Evolutionary conservation across 2,888 invertebrate genomes (phyloP).

Genomic region (Clistopyga incitator): DNA sequence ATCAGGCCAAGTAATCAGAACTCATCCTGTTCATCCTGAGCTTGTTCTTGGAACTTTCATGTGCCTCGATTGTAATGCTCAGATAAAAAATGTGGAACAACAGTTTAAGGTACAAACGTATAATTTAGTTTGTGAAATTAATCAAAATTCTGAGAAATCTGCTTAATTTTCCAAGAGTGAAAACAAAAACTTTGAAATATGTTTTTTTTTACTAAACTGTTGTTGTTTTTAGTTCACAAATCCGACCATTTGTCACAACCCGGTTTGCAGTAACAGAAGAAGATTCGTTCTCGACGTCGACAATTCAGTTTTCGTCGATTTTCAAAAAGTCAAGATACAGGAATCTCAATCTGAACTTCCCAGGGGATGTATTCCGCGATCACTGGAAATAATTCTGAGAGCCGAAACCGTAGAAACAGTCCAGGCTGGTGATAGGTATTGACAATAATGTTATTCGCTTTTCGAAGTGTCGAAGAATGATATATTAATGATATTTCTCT

Average conservation of each 20-base stretch:
- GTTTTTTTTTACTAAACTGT: conserved; percentile 5
- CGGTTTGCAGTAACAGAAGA: conserved; percentile 96
- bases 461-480: not conserved
- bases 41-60: conserved; percentile 95
- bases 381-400: conserved; percentile 96
- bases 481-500: not conserved
- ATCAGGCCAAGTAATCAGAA: conserved; percentile 97
- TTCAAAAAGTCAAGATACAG: conserved; percentile 98
- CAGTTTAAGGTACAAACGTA: conserved; percentile 93
- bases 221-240: conserved; percentile 90
- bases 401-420: conserved; percentile 98
- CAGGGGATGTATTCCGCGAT: conserved; percentile 97
- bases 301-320: conserved; percentile 98
- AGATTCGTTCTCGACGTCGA: conserved; percentile 96
- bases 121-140: not conserved
- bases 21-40: conserved; percentile 99
- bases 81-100: conserved; percentile 97
- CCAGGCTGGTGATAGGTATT: conserved; percentile 91
- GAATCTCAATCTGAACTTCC: conserved; percentile 99
- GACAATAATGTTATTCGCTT: not conserved
- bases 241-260: conserved; percentile 98
- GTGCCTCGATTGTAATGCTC: conserved; percentile 98
- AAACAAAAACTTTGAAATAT: no score
- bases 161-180: no score
- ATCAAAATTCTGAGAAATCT: no score